A percentile compares a stretch with the other conserved stretches of the same genome.
phyloP scores from a whole-genome alignment of 2,888 invertebrate species.

The Aspidiotus rigidus region DNA sequence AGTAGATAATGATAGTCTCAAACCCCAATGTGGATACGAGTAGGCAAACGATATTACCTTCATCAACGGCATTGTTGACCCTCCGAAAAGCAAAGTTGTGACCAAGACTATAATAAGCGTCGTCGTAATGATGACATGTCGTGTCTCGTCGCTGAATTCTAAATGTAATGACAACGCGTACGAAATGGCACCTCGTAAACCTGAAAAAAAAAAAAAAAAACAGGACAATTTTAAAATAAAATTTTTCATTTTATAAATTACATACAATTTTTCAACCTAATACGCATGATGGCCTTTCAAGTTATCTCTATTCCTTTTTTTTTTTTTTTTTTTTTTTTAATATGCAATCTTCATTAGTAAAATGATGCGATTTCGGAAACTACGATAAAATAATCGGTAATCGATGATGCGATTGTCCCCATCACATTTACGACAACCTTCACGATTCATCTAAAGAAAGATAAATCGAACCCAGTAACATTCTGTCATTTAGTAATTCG shows the following conservation, averaged over 20 bases:
- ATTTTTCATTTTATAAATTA: slow-evolving; percentile 5
- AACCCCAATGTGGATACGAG: no score
- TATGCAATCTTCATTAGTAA: background rate
- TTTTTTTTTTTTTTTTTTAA: no score
- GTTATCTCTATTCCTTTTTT: background rate
- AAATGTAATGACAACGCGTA: slow-evolving; percentile 94
- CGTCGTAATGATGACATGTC: slow-evolving; percentile 93
- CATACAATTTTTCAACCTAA: background rate
- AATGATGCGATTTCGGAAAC: no score
- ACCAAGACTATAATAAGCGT: slow-evolving; percentile 96
- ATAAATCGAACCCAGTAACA: no score
- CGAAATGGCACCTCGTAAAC: slow-evolving; percentile 91
- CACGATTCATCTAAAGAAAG: no score
- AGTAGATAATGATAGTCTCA: no score
- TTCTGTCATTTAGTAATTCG: no score
- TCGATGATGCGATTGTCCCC: no score
- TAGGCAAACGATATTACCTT: slow-evolving; percentile 47
- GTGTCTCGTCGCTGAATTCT: slow-evolving; percentile 84
- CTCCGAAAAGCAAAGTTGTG: slow-evolving; percentile 90
- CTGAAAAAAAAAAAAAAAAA: slow-evolving; percentile 43
- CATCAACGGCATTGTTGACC: slow-evolving; percentile 93
- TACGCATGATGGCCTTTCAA: background rate
- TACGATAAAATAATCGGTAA: no score
- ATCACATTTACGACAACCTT: no score
- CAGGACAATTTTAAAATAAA: background rate